phyloP scores from a whole-genome alignment of 2,113 vertebrate genomes.

The Sinocyclocheilus rhinocerous region DNA sequence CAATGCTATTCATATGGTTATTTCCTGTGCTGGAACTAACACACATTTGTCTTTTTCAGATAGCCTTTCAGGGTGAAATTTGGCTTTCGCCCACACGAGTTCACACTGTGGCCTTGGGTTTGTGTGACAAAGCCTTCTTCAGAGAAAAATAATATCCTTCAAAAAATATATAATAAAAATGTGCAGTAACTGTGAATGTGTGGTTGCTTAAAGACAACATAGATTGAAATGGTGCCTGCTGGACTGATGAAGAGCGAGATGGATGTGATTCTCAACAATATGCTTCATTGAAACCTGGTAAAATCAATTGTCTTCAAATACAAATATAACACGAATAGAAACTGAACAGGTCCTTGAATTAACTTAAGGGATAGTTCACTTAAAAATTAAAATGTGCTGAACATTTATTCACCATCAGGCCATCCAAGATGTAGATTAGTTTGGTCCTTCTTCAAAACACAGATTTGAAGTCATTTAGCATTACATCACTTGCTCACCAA shows the following conservation, averaged over 20 bases:
- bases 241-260: neutral
- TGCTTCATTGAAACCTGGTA: neutral
- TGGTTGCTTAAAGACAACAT: conserved; percentile 20
- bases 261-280: neutral
- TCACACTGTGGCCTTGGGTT: conserved; percentile 56
- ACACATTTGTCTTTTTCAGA: conserved; percentile 35
- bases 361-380: neutral
- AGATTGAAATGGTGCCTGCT: neutral
- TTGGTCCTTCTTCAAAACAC: too few relatives aligned
- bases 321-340: neutral
- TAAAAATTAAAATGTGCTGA: neutral
- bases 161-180: conserved; percentile 23
- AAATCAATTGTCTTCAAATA: neutral
- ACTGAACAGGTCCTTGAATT: neutral
- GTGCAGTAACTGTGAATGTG: conserved; percentile 26
- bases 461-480: too few relatives aligned
- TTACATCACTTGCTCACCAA: too few relatives aligned
- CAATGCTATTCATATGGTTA: neutral
- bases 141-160: conserved; percentile 39
- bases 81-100: conserved; percentile 58
- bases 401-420: neutral
- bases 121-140: conserved; percentile 51
- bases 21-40: conserved; percentile 12
- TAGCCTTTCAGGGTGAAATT: conserved; percentile 50
- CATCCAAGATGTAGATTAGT: too few relatives aligned